These are phyloP conservation scores for Sebastes schlegelii DNA, from an alignment of 2,113 vertebrate genomes.

Conservation along the genomic window DNA sequence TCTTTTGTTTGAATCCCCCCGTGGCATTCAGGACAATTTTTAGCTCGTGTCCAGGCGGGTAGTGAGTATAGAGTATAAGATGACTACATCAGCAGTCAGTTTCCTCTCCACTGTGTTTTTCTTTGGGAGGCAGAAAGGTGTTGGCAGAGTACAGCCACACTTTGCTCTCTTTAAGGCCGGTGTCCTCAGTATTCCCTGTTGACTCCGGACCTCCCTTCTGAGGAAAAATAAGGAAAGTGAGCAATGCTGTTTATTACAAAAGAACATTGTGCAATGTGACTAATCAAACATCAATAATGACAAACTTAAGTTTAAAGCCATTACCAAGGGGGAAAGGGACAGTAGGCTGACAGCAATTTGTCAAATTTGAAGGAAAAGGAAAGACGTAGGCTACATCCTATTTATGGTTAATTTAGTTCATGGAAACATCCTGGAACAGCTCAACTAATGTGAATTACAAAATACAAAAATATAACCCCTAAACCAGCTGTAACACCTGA, in stretches of 20 bases:
- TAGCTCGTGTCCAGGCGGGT: conserved; percentile 69
- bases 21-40: conserved; percentile 76
- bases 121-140: conserved; percentile 68
- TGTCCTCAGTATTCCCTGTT: conserved; percentile 35
- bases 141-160: conserved; percentile 38
- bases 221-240: conserved; percentile 68
- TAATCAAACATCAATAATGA: conserved; percentile 41
- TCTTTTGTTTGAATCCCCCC: conserved; percentile 76
- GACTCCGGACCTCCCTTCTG: conserved; percentile 30
- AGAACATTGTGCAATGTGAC: conserved; percentile 37
- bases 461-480: not conserved
- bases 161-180: conserved; percentile 27
- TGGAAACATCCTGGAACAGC: not conserved
- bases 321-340: not conserved
- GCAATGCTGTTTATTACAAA: conserved; percentile 31
- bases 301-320: conserved; percentile 11
- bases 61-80: conserved; percentile 73
- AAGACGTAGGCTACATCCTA: not conserved
- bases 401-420: not conserved
- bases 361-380: not conserved
- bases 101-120: conserved; percentile 76
- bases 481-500: not conserved
- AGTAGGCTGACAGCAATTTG: not conserved
- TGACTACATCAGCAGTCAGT: conserved; percentile 78
- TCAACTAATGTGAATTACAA: not conserved